These are phyloP conservation scores for Stenolophus ochropezus DNA, from an alignment of 2,888 invertebrate species.

Conservation along the genomic window DNA sequence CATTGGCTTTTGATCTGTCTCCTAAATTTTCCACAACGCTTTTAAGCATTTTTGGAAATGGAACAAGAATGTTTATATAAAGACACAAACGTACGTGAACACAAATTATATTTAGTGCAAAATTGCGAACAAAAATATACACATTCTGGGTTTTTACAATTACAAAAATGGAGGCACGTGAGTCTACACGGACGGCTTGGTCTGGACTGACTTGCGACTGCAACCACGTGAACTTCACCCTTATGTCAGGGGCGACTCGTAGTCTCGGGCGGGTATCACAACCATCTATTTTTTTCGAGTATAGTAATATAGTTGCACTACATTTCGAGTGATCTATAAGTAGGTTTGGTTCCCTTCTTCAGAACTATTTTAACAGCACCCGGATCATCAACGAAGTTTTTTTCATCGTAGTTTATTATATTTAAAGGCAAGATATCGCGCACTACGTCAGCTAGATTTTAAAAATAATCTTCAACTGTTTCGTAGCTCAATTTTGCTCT, in stretches of 20 bases:
- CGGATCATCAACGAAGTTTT: slow-evolving; percentile 7
- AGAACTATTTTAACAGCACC: slow-evolving; percentile 48
- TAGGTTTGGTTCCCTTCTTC: slow-evolving; percentile 57
- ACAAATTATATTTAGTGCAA: too few relatives aligned
- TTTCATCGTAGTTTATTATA: slow-evolving; percentile 19
- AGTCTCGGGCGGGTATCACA: slow-evolving; percentile 65
- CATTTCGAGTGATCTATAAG: slow-evolving; percentile 59
- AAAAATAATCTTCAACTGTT: slow-evolving; percentile 59
- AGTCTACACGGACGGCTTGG: too few relatives aligned
- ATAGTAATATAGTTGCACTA: slow-evolving; percentile 62
- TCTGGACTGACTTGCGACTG: neutral
- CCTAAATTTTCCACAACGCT: slow-evolving; percentile 26
- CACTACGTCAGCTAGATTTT: neutral
- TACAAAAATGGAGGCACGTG: too few relatives aligned
- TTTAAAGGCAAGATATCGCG: neutral
- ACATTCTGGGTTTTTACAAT: too few relatives aligned
- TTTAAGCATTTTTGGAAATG: slow-evolving; percentile 58
- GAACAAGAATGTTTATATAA: slow-evolving; percentile 65
- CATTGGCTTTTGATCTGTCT: slow-evolving; percentile 14
- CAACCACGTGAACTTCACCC: slow-evolving; percentile 66
- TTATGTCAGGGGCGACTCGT: slow-evolving; percentile 66
- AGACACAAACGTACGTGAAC: too few relatives aligned
- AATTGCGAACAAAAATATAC: too few relatives aligned
- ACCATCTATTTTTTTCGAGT: too few relatives aligned
- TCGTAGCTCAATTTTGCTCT: slow-evolving; percentile 42